Conservation (phyloP, 2,113 vertebrate genomes). For the Orycteropus afer region DNA sequence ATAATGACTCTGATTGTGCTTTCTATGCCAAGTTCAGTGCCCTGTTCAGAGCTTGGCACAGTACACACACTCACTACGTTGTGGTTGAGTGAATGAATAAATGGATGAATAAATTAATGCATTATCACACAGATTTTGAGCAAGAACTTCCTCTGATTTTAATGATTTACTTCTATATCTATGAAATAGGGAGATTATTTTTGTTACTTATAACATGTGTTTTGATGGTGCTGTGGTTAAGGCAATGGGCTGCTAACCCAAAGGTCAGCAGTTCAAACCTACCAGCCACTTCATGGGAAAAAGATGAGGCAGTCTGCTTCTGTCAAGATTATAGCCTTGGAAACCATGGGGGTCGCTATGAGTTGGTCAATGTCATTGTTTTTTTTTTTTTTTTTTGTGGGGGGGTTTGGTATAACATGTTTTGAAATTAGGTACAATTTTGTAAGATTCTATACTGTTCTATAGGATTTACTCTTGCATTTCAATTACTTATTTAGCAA, state of each 20-base stretch:
- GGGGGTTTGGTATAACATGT: no score
- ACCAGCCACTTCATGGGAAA: no score
- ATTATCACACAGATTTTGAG: background rate
- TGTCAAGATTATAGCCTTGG: no score
- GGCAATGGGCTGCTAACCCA: no score
- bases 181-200: background rate
- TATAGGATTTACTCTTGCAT: background rate
- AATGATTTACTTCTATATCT: background rate
- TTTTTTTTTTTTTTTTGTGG: no score
- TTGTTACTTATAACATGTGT: background rate
- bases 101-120: background rate
- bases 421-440: slow-evolving; percentile 11
- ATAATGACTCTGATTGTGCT: background rate
- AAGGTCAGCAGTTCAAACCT: no score
- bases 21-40: background rate
- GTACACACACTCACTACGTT: background rate
- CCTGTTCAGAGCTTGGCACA: background rate
- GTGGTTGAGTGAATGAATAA: background rate
- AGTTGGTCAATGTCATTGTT: no score
- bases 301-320: no score
- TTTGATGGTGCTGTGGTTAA: no score
- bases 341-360: no score
- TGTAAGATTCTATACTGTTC: background rate
- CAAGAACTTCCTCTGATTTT: background rate
- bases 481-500: background rate